Percentiles rank a stretch among this genome's conserved stretches.
Evolutionary conservation across 2,888 invertebrate genomes (phyloP).

Genomic region (Phaedon cochleariae): DNA sequence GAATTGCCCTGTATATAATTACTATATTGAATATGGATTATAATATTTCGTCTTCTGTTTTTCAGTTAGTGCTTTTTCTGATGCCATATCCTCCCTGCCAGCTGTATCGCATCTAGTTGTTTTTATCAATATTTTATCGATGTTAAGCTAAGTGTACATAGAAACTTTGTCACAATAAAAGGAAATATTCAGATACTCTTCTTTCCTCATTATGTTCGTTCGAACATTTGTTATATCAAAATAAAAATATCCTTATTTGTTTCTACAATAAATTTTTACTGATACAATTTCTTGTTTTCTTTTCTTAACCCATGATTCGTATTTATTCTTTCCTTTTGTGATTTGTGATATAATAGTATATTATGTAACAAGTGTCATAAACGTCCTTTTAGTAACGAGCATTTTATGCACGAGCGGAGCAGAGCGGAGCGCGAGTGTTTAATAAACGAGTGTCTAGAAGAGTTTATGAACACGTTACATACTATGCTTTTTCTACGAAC

Average conservation of each 20-base stretch:
- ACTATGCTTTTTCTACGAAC: no score
- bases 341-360: no score
- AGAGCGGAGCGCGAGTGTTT: no score
- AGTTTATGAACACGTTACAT: no score
- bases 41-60: conserved; percentile 36
- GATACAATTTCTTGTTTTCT: conserved; percentile 5
- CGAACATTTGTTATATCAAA: conserved; percentile 27
- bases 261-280: conserved; percentile 35
- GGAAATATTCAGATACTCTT: neutral
- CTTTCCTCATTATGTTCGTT: neutral
- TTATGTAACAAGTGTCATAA: no score
- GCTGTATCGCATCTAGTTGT: conserved; percentile 11
- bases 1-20: no score
- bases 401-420: no score
- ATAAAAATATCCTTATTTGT: conserved; percentile 27
- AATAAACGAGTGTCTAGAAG: no score
- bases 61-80: conserved; percentile 45
- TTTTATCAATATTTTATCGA: conserved; percentile 26
- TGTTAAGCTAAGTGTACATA: conserved; percentile 20
- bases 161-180: neutral
- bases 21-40: no score
- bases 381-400: no score
- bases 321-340: neutral
- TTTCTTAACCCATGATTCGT: neutral
- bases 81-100: conserved; percentile 22